These are phyloP conservation scores for Tragelaphus scriptus DNA, from an alignment of 2,113 vertebrate species.

Conservation along the genomic window DNA sequence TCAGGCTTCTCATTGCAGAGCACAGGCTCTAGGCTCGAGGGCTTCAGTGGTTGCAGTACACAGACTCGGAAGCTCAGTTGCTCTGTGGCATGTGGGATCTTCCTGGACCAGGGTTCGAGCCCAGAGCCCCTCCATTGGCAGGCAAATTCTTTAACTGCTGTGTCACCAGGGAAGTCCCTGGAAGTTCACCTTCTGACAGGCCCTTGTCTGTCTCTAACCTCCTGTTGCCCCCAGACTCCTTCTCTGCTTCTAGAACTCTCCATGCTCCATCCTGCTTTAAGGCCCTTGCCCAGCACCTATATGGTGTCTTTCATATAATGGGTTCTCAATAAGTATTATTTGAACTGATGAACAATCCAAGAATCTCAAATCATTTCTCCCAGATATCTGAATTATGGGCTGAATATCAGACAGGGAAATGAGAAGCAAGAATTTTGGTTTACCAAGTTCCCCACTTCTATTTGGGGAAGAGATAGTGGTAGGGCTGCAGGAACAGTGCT, in stretches of 20 bases:
- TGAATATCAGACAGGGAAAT: neutral
- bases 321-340: neutral
- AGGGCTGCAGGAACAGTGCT: neutral
- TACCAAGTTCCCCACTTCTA: neutral
- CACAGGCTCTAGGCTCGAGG: neutral
- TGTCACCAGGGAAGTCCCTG: neutral
- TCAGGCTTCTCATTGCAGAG: neutral
- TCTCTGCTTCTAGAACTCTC: neutral
- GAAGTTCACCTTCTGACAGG: neutral
- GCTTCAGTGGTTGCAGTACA: neutral
- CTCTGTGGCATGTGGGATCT: neutral
- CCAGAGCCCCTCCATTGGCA: neutral
- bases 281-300: neutral
- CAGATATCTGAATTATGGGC: neutral
- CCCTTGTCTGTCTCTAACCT: neutral
- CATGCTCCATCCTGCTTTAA: neutral
- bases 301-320: neutral
- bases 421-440: neutral
- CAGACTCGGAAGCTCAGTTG: neutral
- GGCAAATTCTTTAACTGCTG: neutral
- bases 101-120: neutral
- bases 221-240: neutral
- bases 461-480: neutral
- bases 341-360: neutral
- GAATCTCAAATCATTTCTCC: neutral